These are phyloP conservation scores for Drosophila mulleri DNA, from an alignment of 2,888 invertebrate genomes.

Conservation along the genomic window DNA sequence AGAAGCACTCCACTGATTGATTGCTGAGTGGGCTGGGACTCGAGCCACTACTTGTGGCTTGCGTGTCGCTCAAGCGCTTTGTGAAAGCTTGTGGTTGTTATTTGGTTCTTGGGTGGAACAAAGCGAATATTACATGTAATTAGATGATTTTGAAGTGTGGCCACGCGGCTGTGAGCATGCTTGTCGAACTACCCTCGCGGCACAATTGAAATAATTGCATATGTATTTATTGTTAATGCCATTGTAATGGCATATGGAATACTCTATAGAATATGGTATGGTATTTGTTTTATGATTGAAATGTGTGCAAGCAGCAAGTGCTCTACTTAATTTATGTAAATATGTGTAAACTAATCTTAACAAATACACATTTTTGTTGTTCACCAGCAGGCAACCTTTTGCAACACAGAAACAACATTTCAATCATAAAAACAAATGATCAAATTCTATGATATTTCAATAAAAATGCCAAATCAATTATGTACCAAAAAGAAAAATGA, in stretches of 20 bases:
- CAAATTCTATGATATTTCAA: constrained; percentile 36
- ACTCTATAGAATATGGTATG: constrained; percentile 49
- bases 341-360: constrained; percentile 59
- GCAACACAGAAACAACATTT: constrained; percentile 86
- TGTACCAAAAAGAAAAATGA: constrained; percentile 4
- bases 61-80: constrained; percentile 56
- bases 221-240: constrained; percentile 15
- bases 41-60: constrained; percentile 29
- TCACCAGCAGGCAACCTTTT: constrained; percentile 84
- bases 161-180: constrained; percentile 60
- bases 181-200: constrained; percentile 28
- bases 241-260: constrained; percentile 43
- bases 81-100: not conserved
- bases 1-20: not conserved
- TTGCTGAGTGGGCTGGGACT: not conserved
- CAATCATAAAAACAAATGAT: constrained; percentile 84
- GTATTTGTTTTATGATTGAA: constrained; percentile 85
- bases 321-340: constrained; percentile 39
- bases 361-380: constrained; percentile 66
- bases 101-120: constrained; percentile 22
- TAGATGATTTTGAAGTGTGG: constrained; percentile 58
- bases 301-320: constrained; percentile 70
- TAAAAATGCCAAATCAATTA: constrained; percentile 17
- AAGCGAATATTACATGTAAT: constrained; percentile 68
- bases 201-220: constrained; percentile 61